Evolutionary conservation across 2,888 invertebrate species (phyloP).

Genomic region (Stegana nigrithorax): DNA sequence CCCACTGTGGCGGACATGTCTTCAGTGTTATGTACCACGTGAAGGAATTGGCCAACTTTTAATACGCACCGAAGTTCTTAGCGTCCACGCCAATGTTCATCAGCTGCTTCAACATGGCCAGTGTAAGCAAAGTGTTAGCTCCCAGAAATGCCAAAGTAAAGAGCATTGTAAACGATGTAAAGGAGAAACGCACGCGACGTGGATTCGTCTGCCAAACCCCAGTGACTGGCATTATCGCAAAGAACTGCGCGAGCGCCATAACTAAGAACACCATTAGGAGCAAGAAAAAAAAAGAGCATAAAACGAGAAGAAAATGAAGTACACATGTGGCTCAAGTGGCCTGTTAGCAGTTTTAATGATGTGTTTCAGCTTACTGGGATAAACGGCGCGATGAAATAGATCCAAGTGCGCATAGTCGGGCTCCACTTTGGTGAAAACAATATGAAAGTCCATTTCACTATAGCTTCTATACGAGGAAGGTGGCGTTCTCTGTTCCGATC

Average conservation of each 20-base stretch:
- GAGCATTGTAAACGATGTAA: slow-evolving; percentile 52
- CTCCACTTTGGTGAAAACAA: slow-evolving; percentile 18
- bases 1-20: too few relatives aligned
- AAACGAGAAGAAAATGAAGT: too few relatives aligned
- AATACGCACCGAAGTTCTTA: slow-evolving; percentile 59
- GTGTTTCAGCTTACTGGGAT: slow-evolving; percentile 67
- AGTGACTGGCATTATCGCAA: slow-evolving; percentile 71
- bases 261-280: too few relatives aligned
- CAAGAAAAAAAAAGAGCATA: too few relatives aligned
- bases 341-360: too few relatives aligned
- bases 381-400: slow-evolving; percentile 70
- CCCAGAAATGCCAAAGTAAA: slow-evolving; percentile 44
- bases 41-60: too few relatives aligned
- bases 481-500: neutral
- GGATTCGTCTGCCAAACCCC: slow-evolving; percentile 68
- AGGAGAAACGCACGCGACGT: slow-evolving; percentile 49
- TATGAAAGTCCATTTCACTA: too few relatives aligned
- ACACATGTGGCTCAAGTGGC: too few relatives aligned
- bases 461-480: neutral
- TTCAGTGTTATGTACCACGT: too few relatives aligned
- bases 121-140: slow-evolving; percentile 37
- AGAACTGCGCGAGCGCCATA: slow-evolving; percentile 70
- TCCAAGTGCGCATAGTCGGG: slow-evolving; percentile 49
- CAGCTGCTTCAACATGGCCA: slow-evolving; percentile 43
- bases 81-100: slow-evolving; percentile 57